Percentiles rank a stretch among this genome's conserved stretches.
These are phyloP conservation scores for Macropis europaea DNA, from an alignment of 2,888 invertebrate species.

Conservation along the genomic window DNA sequence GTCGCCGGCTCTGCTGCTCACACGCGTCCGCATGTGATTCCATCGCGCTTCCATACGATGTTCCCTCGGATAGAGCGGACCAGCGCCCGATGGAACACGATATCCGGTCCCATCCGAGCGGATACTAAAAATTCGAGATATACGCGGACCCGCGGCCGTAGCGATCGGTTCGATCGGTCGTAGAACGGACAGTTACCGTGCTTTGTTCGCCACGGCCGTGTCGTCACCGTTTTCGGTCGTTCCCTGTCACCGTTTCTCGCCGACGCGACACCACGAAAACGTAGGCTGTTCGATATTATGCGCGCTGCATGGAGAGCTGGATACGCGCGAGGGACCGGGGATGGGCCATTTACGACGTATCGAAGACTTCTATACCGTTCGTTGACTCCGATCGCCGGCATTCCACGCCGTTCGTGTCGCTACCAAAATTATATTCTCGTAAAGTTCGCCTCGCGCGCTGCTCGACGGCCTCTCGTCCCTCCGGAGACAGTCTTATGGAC, in stretches of 20 bases:
- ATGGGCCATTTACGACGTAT: slow-evolving; percentile 64
- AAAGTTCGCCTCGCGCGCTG: slow-evolving; percentile 51
- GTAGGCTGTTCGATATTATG: slow-evolving; percentile 50
- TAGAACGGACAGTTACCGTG: slow-evolving; percentile 57
- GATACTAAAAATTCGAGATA: slow-evolving; percentile 54
- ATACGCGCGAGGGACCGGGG: slow-evolving; percentile 21
- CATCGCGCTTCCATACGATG: background rate
- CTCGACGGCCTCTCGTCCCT: slow-evolving; percentile 16
- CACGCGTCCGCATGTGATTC: background rate
- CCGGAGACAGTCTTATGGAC: slow-evolving; percentile 29
- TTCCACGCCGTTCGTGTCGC: slow-evolving; percentile 59
- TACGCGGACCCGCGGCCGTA: slow-evolving; percentile 40
- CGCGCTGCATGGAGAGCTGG: slow-evolving; percentile 41
- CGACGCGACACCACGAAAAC: slow-evolving; percentile 42
- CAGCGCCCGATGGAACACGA: too few species aligned
- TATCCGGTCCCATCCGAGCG: too few species aligned
- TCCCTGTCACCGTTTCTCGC: slow-evolving; percentile 39
- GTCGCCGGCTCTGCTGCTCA: slow-evolving; percentile 10
- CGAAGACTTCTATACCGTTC: slow-evolving; percentile 67
- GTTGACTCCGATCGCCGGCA: slow-evolving; percentile 66
- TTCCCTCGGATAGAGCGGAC: too few species aligned
- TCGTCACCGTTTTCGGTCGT: slow-evolving; percentile 47
- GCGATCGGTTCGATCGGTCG: slow-evolving; percentile 24
- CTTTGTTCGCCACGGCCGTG: slow-evolving; percentile 42
- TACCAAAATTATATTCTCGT: slow-evolving; percentile 67